Percentiles rank a stretch among this genome's conserved stretches.
phyloP scores from a whole-genome alignment of 2,113 vertebrate genomes.

The Actinemys pallida region DNA sequence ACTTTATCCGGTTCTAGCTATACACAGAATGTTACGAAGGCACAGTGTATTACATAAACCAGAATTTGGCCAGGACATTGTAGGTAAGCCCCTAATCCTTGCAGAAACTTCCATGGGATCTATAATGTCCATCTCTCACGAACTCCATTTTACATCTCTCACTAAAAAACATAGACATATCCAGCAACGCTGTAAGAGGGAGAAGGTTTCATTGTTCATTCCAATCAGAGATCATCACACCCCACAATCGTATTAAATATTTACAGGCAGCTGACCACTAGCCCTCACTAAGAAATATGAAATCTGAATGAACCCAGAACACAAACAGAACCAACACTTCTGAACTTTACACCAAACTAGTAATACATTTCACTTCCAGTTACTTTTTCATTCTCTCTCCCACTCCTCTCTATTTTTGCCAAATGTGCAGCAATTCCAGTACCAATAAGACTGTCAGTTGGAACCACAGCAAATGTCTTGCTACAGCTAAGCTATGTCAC shows the following conservation, averaged over 20 bases:
- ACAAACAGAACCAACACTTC: neutral
- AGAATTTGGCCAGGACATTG: neutral
- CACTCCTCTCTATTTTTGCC: neutral
- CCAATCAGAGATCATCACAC: neutral
- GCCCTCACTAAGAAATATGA: neutral
- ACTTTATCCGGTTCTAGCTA: neutral
- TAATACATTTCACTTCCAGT: neutral
- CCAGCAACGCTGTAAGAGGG: neutral
- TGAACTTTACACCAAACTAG: neutral
- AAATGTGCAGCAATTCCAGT: conserved; percentile 19
- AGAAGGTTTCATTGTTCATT: neutral
- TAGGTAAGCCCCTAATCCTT: neutral
- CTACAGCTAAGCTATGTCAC: neutral
- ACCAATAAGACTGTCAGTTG: conserved; percentile 2
- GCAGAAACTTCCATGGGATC: neutral
- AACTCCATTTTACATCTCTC: neutral
- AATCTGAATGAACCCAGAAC: neutral
- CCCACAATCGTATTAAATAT: too few species aligned
- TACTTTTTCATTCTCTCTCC: neutral
- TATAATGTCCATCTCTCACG: neutral
- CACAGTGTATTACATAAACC: neutral
- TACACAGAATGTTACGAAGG: neutral
- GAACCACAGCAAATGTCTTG: neutral
- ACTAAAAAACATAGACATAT: neutral
- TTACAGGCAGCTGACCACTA: too few species aligned